Evolutionary conservation across 2,797 vertebrate species (phyloP).

Genomic region (Coendou prehensilis): DNA sequence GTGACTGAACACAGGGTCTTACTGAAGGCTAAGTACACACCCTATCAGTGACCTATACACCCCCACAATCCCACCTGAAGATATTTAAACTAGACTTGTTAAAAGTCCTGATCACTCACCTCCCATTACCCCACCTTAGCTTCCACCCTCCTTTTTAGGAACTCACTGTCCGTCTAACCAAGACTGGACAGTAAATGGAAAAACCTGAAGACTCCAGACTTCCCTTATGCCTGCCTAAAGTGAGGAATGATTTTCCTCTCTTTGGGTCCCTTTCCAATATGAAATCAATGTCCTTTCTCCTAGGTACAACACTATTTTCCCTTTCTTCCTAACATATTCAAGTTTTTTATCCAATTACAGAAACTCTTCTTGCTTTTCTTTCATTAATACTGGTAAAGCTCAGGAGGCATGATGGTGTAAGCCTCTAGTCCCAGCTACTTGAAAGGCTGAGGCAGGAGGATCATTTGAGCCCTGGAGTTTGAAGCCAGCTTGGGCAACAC

Average conservation of each 20-base stretch:
- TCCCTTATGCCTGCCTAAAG: neutral
- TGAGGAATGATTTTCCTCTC: neutral
- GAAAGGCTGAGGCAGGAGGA: neutral
- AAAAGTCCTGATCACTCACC: neutral
- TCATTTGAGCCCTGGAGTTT: neutral
- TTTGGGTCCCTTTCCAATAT: constrained; percentile 39
- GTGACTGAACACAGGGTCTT: neutral
- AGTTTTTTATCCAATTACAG: constrained; percentile 33
- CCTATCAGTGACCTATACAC: neutral
- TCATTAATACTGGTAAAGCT: constrained; percentile 61
- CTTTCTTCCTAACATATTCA: constrained; percentile 47
- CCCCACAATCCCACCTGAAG: neutral
- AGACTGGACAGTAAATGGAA: neutral
- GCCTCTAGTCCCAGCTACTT: neutral
- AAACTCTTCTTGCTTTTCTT: constrained; percentile 36
- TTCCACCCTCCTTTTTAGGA: neutral
- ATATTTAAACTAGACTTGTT: neutral
- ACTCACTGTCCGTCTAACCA: neutral
- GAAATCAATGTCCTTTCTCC: neutral
- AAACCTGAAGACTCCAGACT: neutral
- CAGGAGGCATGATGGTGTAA: neutral
- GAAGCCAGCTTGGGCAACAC: neutral
- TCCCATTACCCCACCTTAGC: neutral
- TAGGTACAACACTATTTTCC: constrained; percentile 15
- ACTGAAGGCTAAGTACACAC: neutral